These are phyloP conservation scores for Willowsia nigromaculata DNA, from an alignment of 2,888 invertebrate genomes.

Conservation along the genomic window DNA sequence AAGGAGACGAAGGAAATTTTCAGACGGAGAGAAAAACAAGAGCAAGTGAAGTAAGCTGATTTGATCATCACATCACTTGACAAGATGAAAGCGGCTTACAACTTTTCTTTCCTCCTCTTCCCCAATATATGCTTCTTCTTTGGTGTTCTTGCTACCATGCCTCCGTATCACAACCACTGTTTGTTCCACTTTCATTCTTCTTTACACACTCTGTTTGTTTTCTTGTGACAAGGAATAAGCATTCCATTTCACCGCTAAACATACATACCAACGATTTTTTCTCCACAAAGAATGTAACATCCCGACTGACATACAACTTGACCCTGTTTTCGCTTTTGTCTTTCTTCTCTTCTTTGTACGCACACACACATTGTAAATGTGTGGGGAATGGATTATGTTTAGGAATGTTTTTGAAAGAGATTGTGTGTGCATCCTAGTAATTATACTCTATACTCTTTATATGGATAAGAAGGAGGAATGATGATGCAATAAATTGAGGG, in stretches of 20 bases:
- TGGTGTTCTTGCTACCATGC: neutral
- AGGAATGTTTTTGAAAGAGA: too few species aligned
- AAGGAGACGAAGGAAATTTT: neutral
- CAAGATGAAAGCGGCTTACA: constrained; percentile 48
- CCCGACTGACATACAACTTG: constrained; percentile 29
- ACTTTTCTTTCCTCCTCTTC: neutral
- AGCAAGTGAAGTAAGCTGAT: constrained; percentile 26
- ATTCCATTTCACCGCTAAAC: neutral
- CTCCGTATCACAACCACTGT: neutral
- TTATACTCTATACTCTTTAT: neutral
- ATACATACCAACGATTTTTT: neutral
- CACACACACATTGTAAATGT: too few species aligned
- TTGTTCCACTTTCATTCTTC: neutral
- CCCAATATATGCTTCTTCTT: neutral
- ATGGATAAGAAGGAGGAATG: neutral
- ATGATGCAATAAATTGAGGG: constrained; percentile 31
- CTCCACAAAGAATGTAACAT: neutral
- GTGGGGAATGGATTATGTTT: too few species aligned
- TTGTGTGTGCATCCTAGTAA: constrained; percentile 12
- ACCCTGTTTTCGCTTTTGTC: constrained; percentile 10
- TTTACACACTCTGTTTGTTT: neutral
- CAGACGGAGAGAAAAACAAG: neutral
- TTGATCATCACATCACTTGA: constrained; percentile 47
- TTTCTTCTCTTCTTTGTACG: neutral
- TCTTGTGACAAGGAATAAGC: neutral